phyloP scores from a whole-genome alignment of 2,797 vertebrate genomes.

The Tamandua tetradactyla region DNA sequence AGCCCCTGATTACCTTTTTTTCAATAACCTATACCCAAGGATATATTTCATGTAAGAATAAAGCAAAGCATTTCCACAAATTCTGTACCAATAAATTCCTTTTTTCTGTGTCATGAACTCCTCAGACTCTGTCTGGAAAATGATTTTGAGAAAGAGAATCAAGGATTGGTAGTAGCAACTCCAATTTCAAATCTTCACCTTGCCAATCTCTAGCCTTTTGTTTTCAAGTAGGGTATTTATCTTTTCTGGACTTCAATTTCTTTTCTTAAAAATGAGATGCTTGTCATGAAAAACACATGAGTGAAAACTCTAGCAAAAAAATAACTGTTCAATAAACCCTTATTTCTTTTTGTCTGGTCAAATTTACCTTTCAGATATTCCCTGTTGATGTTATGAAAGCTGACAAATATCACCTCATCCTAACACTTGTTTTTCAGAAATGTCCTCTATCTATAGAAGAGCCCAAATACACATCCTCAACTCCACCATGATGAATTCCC shows the following conservation, averaged over 20 bases:
- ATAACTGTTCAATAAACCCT: neutral
- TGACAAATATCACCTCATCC: neutral
- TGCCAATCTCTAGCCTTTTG: neutral
- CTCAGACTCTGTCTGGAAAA: neutral
- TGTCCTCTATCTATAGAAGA: neutral
- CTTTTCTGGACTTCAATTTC: slow-evolving; percentile 28
- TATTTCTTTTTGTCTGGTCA: neutral
- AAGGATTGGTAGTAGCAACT: neutral
- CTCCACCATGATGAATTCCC: neutral
- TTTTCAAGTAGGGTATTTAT: neutral
- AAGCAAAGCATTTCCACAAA: slow-evolving; percentile 31
- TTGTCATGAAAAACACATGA: slow-evolving; percentile 4
- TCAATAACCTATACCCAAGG: neutral
- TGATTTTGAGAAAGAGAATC: neutral
- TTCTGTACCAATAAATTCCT: neutral
- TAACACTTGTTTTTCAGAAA: neutral
- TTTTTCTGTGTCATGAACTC: neutral
- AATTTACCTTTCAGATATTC: neutral
- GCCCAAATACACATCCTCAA: neutral
- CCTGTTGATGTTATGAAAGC: neutral
- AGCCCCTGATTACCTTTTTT: neutral
- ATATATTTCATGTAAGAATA: slow-evolving; percentile 27
- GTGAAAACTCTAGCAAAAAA: neutral
- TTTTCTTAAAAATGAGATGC: slow-evolving; percentile 1
- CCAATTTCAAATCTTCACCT: neutral